Conservation (phyloP, 92 coral and sea anemone species). For the Actinernus sp. region DNA sequence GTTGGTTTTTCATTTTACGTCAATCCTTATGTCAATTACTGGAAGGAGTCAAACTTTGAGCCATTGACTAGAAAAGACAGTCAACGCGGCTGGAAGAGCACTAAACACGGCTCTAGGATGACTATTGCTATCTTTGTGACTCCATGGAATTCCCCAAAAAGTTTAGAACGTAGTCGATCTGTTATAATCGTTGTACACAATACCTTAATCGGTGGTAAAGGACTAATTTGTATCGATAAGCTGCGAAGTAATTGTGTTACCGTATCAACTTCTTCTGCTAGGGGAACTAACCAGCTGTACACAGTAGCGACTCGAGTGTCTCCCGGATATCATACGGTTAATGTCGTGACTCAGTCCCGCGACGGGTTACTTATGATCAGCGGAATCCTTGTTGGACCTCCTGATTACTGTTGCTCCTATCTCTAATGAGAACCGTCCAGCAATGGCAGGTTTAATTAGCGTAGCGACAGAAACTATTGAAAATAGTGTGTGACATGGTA, state of each 20-base stretch:
- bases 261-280: neutral
- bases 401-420: neutral
- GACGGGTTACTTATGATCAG: neutral
- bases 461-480: too few relatives aligned
- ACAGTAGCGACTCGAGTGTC: neutral
- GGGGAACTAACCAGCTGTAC: neutral
- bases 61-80: neutral
- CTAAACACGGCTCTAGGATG: constrained; percentile 2
- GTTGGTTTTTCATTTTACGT: neutral
- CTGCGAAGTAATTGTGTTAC: neutral
- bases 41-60: neutral
- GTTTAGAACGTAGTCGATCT: constrained; percentile 1
- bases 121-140: constrained; percentile 18
- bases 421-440: neutral
- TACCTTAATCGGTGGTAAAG: constrained; percentile 8
- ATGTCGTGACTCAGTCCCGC: neutral
- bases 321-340: neutral
- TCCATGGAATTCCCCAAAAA: constrained; percentile 2
- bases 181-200: constrained; percentile 22
- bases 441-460: too few relatives aligned
- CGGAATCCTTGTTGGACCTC: neutral
- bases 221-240: constrained; percentile 20
- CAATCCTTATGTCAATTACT: neutral
- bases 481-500: too few relatives aligned
- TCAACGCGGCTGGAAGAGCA: constrained; percentile 37